Base-by-base conservation (phyloP, 1,140 invertebrate species). In the Lerema accius region DNA sequence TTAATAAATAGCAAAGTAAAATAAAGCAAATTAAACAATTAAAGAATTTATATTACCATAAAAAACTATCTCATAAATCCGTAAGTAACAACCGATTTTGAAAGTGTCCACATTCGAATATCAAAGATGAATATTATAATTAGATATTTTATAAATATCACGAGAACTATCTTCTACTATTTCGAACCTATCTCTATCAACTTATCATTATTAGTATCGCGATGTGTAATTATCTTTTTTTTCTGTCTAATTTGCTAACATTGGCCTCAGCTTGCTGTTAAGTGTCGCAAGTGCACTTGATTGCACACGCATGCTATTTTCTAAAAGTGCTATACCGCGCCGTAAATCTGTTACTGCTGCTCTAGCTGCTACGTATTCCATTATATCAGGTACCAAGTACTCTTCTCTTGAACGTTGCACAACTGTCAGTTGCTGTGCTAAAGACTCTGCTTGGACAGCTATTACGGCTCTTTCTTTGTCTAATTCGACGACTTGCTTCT, bases 351-450 rank as follows among this genome's bases (percentile, higher is more conserved):
- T 67, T 3, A 93, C 67, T 50, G 93, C 84, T 0, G 80, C 83
- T 64, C 93, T 92, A 0, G 92, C 79, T 42, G 78, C 74, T 0
- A 94, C 91, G 42, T 93, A 93, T 1, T 93, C 92, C 75, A 92
- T 78, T 5, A 93, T 73, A 63, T 92, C 88, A 0, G 93, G 93
- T 0, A 92, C 92, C 56, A 85, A 73, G 62, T 92, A 92, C 0
- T 82, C 70, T 0, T 80, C 69, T 37, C 82, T 69, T 0, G 92
- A 70, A 53, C 76, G 75, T 7, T 73, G 74, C 1, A 92, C 76
- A 0, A 79, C 71, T 0, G 77, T 67, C 0, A 92, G 45, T 40
- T 85, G 82, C n/a, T 69, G 49, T 17, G 71, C 49, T 4, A 83
- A 68, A 46, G 65, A 74, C 4, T 86, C 73, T 0, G 88, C 75